phyloP scores from a whole-genome alignment of 2,797 vertebrate genomes.

The Vespertilio murinus region DNA sequence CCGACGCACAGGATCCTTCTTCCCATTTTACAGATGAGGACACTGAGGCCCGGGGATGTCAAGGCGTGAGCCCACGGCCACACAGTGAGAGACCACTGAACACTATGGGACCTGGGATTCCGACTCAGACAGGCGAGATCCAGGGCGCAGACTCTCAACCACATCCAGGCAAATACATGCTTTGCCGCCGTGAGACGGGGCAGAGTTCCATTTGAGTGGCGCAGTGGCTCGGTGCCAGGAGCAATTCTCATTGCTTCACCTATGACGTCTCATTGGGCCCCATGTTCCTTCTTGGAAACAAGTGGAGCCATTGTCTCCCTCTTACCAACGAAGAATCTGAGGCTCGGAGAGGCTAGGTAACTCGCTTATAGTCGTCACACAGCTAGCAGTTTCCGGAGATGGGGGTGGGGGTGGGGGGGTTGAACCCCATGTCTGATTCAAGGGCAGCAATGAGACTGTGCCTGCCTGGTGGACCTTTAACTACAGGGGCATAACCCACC shows the following conservation, averaged over 20 bases:
- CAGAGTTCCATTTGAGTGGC: background rate
- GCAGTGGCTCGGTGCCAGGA: background rate
- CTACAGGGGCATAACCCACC: background rate
- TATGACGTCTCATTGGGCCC: background rate
- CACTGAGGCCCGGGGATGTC: too few species aligned
- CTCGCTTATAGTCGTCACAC: background rate
- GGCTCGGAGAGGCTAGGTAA: background rate
- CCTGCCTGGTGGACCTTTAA: background rate
- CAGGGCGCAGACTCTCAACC: background rate
- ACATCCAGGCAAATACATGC: background rate
- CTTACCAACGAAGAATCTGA: background rate
- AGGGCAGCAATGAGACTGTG: background rate
- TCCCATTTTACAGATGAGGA: too few species aligned
- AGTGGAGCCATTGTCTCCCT: background rate
- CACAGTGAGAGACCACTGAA: background rate
- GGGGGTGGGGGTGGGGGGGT: too few species aligned
- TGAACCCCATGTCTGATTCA: background rate
- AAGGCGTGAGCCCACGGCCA: background rate
- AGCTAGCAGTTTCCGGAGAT: background rate
- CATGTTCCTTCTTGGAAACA: background rate
- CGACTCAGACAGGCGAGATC: background rate
- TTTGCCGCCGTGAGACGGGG: background rate
- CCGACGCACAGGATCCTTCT: background rate
- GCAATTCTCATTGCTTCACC: background rate
- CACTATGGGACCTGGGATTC: background rate